A percentile compares a stretch with the other conserved stretches of the same genome.
Conservation (phyloP, 2,888 invertebrate species). For the Phasia obesa region DNA sequence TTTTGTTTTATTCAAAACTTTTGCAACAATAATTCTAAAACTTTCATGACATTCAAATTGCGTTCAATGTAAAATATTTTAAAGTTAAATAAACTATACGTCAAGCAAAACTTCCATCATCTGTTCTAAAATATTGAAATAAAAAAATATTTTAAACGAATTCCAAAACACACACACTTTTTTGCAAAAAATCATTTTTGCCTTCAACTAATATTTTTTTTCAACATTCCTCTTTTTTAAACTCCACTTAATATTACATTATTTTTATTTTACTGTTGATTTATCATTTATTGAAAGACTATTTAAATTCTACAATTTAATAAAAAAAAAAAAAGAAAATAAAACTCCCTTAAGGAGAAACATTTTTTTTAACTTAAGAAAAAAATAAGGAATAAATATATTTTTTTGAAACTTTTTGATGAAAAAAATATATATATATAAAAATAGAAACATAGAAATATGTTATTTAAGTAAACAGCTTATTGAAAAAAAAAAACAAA, state of each 20-base stretch:
- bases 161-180: no score
- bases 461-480: slow-evolving; percentile 70
- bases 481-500: slow-evolving; percentile 72
- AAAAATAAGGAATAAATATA: slow-evolving; percentile 77
- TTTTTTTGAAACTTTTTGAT: slow-evolving; percentile 81
- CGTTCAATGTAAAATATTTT: neutral
- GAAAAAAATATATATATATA: slow-evolving; percentile 57
- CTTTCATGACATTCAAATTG: neutral
- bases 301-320: slow-evolving; percentile 58
- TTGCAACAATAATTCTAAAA: slow-evolving; percentile 1
- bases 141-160: no score
- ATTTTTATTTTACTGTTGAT: neutral
- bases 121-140: neutral
- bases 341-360: slow-evolving; percentile 65
- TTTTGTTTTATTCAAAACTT: slow-evolving; percentile 2
- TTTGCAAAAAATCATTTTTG: no score
- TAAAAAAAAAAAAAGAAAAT: slow-evolving; percentile 56
- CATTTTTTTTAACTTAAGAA: slow-evolving; percentile 78
- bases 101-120: neutral
- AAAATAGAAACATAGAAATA: slow-evolving; percentile 69
- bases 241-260: neutral
- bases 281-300: slow-evolving; percentile 46
- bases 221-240: neutral
- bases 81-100: no score
- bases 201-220: neutral